Conservation (phyloP, 2,113 vertebrate genomes). For the Emydocephalus ijimae region DNA sequence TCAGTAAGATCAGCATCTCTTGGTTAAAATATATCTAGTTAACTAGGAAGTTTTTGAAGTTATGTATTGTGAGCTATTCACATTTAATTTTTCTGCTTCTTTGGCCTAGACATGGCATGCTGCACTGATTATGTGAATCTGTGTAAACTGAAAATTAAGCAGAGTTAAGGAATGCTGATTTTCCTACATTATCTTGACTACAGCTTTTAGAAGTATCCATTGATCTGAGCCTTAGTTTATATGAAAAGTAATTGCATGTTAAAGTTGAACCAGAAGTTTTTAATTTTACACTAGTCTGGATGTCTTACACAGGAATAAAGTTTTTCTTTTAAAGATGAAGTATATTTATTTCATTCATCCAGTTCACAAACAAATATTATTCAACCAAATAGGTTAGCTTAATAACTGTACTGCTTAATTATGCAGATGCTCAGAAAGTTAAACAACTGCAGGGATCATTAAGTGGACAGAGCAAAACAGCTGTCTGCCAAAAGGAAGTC, state of each 20-base stretch:
- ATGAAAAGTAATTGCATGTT: not conserved
- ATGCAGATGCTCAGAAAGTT: not conserved
- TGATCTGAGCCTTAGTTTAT: not conserved
- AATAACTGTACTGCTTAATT: not conserved
- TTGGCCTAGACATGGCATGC: not conserved
- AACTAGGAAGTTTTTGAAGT: not conserved
- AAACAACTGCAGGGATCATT: not conserved
- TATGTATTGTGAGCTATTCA: not conserved
- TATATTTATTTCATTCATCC: not conserved
- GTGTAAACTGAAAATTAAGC: not conserved
- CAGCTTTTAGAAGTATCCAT: not conserved
- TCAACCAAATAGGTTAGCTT: not conserved
- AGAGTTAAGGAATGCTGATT: not conserved
- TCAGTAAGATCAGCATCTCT: not conserved
- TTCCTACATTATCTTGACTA: not conserved
- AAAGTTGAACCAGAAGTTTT: not conserved
- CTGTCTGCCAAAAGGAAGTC: not conserved
- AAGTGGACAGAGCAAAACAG: not conserved
- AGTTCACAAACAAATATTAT: not conserved
- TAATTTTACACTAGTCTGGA: not conserved
- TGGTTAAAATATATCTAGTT: not conserved
- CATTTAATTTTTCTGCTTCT: not conserved
- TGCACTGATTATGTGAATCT: not conserved
- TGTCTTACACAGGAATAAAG: not conserved
- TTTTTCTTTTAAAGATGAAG: not conserved